Base-by-base conservation (phyloP, 1,140 invertebrate species). In the Triops longicaudatus region DNA sequence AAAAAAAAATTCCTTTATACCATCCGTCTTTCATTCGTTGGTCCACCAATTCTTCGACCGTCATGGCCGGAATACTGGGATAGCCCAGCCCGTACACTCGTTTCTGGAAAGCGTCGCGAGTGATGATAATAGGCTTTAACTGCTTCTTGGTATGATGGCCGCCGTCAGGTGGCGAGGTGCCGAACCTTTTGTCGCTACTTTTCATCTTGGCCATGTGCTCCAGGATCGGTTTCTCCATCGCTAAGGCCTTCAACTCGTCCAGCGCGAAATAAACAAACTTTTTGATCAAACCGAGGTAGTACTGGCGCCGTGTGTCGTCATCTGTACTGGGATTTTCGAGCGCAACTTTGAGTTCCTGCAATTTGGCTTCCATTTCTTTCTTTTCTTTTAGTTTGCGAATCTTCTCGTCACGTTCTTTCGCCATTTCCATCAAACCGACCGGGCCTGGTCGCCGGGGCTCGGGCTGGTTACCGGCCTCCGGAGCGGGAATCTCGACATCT, bases 31-130 rank as follows among this genome's bases (percentile, higher is more conserved):
- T 85, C 0, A 95, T 89, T 80, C 95, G 88, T 84, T 97, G 88
- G 73, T 97, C 91, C 84, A 97, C 98, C 86, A 98, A 98, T 84
- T 99, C 97, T 82, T 98, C 91, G 0, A 99, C 92, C 0, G 95
- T 96, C 85, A 96, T 87, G 1, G 93, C 90, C 0, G 97, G 96
- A 77, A 98, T 83, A 82, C 93, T 91, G 0, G 97, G 97, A 88
- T 99, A 99, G 0, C 97, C 98, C 50, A 91, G 85, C 9, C 98
- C 98, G 86, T 90, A 98, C 2, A 99, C 93, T 79, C 94, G 88
- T 84, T 98, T 98, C 85, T 98, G 96, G 0, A 93, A 78, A 44
- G 89, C 89, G 85, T 96, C 91, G 81, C 90, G 90, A 0, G 97
- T 97, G 37, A 99, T 95, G 74, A 98, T 96, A 78, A 98, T 93